Evolutionary conservation across 2,888 invertebrate species (phyloP).

Genomic region (Caenorhabditis sp.): DNA sequence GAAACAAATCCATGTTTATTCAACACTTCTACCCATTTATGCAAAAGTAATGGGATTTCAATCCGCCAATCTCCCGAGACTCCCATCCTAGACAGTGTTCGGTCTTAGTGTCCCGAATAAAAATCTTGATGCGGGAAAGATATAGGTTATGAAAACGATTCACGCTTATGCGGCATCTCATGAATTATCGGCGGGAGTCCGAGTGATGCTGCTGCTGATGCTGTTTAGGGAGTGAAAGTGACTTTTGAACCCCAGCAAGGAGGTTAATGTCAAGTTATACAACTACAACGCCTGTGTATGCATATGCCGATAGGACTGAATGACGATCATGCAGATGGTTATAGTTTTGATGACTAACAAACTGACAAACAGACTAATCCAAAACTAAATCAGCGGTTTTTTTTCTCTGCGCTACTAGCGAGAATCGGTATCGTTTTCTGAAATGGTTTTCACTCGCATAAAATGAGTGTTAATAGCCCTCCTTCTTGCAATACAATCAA

Average conservation of each 20-base stretch:
- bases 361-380: slow-evolving; percentile 21
- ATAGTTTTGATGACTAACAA: slow-evolving; percentile 29
- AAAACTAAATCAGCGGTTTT: slow-evolving; percentile 11
- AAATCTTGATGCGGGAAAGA: slow-evolving; percentile 55
- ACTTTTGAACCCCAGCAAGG: slow-evolving; percentile 39
- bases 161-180: slow-evolving; percentile 43
- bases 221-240: slow-evolving; percentile 8
- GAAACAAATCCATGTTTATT: slow-evolving; percentile 54
- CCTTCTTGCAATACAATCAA: slow-evolving; percentile 47
- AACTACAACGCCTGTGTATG: slow-evolving; percentile 1
- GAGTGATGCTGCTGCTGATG: too few species aligned
- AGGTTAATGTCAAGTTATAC: slow-evolving; percentile 47
- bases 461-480: slow-evolving; percentile 51
- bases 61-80: slow-evolving; percentile 31
- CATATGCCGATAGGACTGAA: not conserved
- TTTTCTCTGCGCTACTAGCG: slow-evolving; percentile 13
- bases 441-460: not conserved
- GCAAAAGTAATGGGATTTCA: slow-evolving; percentile 63
- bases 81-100: slow-evolving; percentile 9
- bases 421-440: slow-evolving; percentile 9
- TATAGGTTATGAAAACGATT: slow-evolving; percentile 65
- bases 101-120: slow-evolving; percentile 34
- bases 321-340: slow-evolving; percentile 13
- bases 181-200: slow-evolving; percentile 17
- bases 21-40: slow-evolving; percentile 65